phyloP scores from a whole-genome alignment of 92 coral and sea anemone species.

The Paramuricea clavata region DNA sequence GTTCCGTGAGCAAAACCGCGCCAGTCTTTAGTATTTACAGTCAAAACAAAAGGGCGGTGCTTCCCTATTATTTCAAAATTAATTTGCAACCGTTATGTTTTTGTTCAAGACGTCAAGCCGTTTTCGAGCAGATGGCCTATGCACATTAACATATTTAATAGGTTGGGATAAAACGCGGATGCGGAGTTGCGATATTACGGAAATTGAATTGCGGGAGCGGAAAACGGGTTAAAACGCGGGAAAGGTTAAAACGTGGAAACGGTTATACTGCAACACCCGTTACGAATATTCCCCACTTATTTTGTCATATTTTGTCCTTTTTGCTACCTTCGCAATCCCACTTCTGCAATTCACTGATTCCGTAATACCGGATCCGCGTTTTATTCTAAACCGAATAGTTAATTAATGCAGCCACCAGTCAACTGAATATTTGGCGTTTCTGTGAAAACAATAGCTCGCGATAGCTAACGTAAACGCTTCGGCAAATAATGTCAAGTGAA shows the following conservation, averaged over 20 bases:
- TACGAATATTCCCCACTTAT: background rate
- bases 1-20: too few species aligned
- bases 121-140: slow-evolving; percentile 16
- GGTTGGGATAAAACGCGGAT: background rate
- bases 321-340: background rate
- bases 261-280: background rate
- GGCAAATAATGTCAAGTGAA: background rate
- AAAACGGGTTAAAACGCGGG: background rate
- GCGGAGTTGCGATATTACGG: background rate
- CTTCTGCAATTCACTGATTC: background rate
- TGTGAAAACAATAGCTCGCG: background rate
- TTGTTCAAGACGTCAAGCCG: background rate
- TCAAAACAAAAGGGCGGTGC: background rate
- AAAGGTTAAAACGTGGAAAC: background rate
- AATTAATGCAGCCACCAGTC: slow-evolving; percentile 30
- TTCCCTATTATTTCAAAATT: background rate
- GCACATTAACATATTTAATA: background rate
- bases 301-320: background rate
- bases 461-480: background rate
- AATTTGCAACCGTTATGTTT: background rate
- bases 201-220: background rate
- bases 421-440: background rate
- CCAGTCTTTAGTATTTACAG: too few species aligned
- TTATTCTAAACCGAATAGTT: background rate
- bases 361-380: background rate